Conservation (phyloP, 2,113 vertebrate species). For the Erythrolamprus reginae region DNA sequence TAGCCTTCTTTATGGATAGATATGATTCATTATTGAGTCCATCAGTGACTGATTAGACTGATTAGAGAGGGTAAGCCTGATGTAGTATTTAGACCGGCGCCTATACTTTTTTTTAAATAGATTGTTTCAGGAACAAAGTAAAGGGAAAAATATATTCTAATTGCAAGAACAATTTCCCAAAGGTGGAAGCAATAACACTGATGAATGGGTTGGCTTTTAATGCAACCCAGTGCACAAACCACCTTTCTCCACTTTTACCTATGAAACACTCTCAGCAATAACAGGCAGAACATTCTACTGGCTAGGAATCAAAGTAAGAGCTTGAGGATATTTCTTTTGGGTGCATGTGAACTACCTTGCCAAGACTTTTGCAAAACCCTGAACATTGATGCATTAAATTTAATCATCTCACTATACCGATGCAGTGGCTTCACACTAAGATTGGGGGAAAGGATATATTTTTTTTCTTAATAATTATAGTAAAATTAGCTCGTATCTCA, state of each 20-base stretch:
- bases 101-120: conserved; percentile 27
- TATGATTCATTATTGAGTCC: conserved; percentile 33
- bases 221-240: neutral
- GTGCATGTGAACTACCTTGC: neutral
- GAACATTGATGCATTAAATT: neutral
- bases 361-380: neutral
- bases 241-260: neutral
- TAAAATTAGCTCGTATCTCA: neutral
- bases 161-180: conserved; percentile 42
- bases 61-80: conserved; percentile 12
- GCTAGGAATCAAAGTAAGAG: neutral
- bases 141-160: conserved; percentile 21
- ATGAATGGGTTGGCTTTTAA: neutral
- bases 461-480: neutral
- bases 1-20: conserved; percentile 15
- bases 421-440: neutral
- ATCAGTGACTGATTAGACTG: conserved; percentile 19
- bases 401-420: neutral
- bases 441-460: neutral
- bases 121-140: conserved; percentile 44
- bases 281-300: neutral
- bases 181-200: conserved; percentile 13
- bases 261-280: neutral
- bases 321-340: neutral
- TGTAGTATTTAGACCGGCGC: neutral